A percentile compares a stretch with the other conserved stretches of the same genome.
Conservation (phyloP, 2,113 vertebrate genomes). For the Galbula dea region DNA sequence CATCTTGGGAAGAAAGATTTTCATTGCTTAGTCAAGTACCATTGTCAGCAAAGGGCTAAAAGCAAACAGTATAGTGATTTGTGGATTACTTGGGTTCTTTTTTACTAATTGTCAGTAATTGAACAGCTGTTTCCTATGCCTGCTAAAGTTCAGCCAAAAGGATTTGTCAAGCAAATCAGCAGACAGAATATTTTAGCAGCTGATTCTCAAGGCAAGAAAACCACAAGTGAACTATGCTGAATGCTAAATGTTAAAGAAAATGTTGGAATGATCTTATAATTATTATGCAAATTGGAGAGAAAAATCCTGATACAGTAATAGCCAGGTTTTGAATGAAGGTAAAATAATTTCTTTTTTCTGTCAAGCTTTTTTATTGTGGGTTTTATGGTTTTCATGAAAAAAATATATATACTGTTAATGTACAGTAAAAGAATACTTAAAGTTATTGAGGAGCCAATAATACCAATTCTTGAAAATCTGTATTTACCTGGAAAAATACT, state of each 20-base stretch:
- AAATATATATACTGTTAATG: neutral
- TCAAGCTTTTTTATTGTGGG: neutral
- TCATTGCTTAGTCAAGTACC: neutral
- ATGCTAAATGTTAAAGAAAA: neutral
- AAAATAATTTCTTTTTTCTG: neutral
- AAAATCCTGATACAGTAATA: neutral
- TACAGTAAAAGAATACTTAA: neutral
- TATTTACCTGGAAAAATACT: neutral
- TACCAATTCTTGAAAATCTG: neutral
- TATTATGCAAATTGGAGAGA: neutral
- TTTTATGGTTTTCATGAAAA: neutral
- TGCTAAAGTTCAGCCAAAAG: neutral
- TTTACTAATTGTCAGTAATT: neutral
- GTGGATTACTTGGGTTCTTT: neutral
- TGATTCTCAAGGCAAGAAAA: neutral
- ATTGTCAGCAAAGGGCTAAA: neutral
- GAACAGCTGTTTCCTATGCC: neutral
- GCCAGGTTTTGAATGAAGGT: neutral
- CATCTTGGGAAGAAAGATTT: neutral
- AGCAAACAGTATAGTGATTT: neutral
- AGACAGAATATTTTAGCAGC: neutral
- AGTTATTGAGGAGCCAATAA: neutral
- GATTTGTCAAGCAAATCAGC: conserved; percentile 7
- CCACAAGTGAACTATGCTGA: neutral
- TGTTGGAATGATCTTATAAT: neutral